Percentiles rank a stretch among this genome's conserved stretches.
Conservation (phyloP, 2,888 invertebrate genomes). For the Aspidapion aeneum region DNA sequence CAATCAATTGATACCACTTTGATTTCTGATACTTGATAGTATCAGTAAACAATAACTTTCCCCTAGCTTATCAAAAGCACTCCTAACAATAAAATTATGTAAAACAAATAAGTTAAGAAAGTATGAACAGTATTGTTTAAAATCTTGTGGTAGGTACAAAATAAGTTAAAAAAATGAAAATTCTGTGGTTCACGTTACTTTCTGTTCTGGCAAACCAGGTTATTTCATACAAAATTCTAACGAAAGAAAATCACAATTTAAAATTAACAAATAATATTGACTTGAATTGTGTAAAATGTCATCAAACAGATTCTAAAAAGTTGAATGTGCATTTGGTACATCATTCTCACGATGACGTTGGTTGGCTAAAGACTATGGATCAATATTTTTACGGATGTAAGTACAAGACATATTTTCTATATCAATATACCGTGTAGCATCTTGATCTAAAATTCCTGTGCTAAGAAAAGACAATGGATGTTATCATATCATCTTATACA, state of each 20-base stretch:
- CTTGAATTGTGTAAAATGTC: conserved; percentile 47
- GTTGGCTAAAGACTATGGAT: conserved; percentile 83
- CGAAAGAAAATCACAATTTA: not conserved
- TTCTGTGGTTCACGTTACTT: too few relatives aligned
- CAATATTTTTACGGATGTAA: conserved; percentile 73
- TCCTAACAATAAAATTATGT: too few relatives aligned
- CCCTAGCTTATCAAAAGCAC: too few relatives aligned
- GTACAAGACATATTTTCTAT: conserved; percentile 13
- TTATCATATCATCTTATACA: not conserved
- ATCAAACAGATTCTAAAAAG: conserved; percentile 52
- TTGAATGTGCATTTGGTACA: conserved; percentile 78
- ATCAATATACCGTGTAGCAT: not conserved
- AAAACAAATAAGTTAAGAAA: too few relatives aligned
- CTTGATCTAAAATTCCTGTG: not conserved
- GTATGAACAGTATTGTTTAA: too few relatives aligned
- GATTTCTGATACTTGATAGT: too few relatives aligned
- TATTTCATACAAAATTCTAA: too few relatives aligned
- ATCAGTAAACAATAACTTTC: too few relatives aligned
- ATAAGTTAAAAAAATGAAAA: not conserved
- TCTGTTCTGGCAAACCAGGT: too few relatives aligned
- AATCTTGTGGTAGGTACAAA: too few relatives aligned
- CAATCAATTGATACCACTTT: too few relatives aligned
- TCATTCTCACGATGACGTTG: conserved; percentile 83
- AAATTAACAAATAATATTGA: not conserved
- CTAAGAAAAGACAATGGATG: not conserved